Conservation (phyloP, 2,113 vertebrate species). For the Mixornis gularis region DNA sequence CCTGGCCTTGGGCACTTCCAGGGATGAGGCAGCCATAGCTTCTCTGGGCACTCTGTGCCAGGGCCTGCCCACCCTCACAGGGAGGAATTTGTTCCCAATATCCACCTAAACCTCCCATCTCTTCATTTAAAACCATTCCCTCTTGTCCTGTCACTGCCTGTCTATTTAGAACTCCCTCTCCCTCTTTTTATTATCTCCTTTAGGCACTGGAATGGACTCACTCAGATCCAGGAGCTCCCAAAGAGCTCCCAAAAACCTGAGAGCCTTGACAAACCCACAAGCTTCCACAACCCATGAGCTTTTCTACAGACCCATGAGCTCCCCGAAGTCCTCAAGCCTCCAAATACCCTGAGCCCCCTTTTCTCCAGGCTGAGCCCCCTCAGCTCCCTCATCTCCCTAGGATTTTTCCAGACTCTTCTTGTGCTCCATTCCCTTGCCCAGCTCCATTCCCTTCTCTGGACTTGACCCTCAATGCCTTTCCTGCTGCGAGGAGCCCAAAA, state of each 20-base stretch:
- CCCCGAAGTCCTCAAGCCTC: background rate
- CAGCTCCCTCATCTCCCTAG: background rate
- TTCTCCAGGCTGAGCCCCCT: background rate
- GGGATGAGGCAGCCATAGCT: background rate
- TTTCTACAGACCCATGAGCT: background rate
- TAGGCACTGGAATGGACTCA: background rate
- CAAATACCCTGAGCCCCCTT: background rate
- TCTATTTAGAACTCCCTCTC: background rate
- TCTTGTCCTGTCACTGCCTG: background rate
- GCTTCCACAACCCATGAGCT: background rate
- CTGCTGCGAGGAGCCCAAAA: rapidly evolving
- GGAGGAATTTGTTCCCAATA: background rate
- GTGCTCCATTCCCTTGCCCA: background rate
- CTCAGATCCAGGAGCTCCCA: background rate
- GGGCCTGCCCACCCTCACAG: rapidly evolving
- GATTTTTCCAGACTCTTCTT: background rate
- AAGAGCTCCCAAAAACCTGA: background rate
- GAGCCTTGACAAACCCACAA: background rate
- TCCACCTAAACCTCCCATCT: background rate
- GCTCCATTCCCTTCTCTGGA: background rate
- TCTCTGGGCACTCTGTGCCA: background rate
- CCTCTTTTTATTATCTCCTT: background rate
- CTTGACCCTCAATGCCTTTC: background rate
- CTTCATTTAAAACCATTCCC: background rate
- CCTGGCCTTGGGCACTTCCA: background rate